Base-by-base conservation (phyloP, 2,888 invertebrate species). In the Coelinius sp. region DNA sequence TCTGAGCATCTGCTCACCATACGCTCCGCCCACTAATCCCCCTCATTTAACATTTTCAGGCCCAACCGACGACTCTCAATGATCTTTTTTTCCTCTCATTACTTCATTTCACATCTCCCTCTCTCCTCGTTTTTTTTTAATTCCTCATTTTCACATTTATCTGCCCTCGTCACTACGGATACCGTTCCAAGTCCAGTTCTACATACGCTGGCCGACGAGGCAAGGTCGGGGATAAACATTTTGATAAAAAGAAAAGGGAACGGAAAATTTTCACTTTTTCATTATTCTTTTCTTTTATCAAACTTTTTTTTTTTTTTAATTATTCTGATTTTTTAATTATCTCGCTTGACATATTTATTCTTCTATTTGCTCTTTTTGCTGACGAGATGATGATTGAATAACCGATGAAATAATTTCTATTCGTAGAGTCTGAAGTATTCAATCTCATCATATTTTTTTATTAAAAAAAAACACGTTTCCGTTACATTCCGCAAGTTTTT, bases 11-110 rank as follows among this genome's bases (percentile, higher is more conserved):
- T 77, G 77, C 63, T 68, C 65, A 64, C 63, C 71, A 69, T 44
- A 70, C 65, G 73, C 76, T 74, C 75, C 75, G 74, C 73, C 76
- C 75, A 76, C 76, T 71, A 76, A 74, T 77, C 75, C 74, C 70
- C 68, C 75, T 73, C 71, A 68, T 76, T 72, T 78, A 76, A 75
- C 75, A 70, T 75, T 77, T 74, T 24, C 59, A 20, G 31, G 31
- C 53, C 59, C 59, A 22, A 25, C n/a, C 65, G 70, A 65, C 73
- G 68, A 63, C 66, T 65, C 71, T n/a, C 53, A 62, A 38, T 66
- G 41, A 24, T 35, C 59, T 24, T 53, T 35, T n/a, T 52, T 38
- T 62, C 49, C 52, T 68, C 53, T 25, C 63, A 38, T 52, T 41
- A 22, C 12, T 41, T 52, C 25, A 22, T 31, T 56, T 31, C 44